Percentiles rank a stretch among this genome's conserved stretches.
These are phyloP conservation scores for Keiferia lycopersicella DNA, from an alignment of 2,888 invertebrate species.

Conservation along the genomic window DNA sequence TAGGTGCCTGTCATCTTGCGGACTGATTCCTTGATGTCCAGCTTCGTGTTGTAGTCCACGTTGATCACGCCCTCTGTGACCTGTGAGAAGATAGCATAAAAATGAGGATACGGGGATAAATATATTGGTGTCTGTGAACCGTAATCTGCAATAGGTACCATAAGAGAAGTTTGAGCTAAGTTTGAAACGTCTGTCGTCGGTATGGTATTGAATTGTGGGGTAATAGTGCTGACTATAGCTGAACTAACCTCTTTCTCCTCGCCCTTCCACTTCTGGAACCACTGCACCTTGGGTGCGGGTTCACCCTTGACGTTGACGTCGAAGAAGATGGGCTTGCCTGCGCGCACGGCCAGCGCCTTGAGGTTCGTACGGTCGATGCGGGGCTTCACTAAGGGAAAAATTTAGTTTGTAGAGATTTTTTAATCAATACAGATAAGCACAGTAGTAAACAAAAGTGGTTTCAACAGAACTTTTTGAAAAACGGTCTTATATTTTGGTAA, in stretches of 20 bases:
- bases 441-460: too few species aligned
- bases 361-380: conserved; percentile 97
- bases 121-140: too few species aligned
- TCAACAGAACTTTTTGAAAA: too few species aligned
- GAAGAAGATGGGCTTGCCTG: conserved; percentile 95
- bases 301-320: conserved; percentile 97
- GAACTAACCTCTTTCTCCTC: conserved; percentile 83
- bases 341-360: conserved; percentile 93
- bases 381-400: conserved; percentile 90
- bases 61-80: conserved; percentile 89
- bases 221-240: too few species aligned
- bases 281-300: conserved; percentile 95
- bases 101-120: not conserved
- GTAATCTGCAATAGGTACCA: too few species aligned
- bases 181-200: too few species aligned
- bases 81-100: conserved; percentile 40
- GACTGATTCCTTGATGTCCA: conserved; percentile 88
- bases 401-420: not conserved
- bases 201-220: too few species aligned
- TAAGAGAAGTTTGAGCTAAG: too few species aligned
- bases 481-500: too few species aligned
- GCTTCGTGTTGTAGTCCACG: conserved; percentile 94
- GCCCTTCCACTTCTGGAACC: conserved; percentile 91
- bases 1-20: conserved; percentile 95
- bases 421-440: not conserved